Percentiles rank a stretch among this genome's conserved stretches.
phyloP scores from a whole-genome alignment of 92 coral and sea anemone genomes.

The Hydrozoanthus gracilis region DNA sequence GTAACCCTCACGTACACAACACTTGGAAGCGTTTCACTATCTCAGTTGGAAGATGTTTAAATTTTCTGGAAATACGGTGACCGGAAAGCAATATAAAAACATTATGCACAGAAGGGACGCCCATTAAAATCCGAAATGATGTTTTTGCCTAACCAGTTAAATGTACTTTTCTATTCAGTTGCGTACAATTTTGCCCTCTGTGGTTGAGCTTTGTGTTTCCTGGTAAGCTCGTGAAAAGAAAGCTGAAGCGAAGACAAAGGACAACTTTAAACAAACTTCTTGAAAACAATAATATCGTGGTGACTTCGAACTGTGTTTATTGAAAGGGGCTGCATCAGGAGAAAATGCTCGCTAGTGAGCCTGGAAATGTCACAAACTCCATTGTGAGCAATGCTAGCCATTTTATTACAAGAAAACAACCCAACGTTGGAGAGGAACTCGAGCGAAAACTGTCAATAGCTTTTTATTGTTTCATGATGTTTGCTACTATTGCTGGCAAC shows the following conservation, averaged over 20 bases:
- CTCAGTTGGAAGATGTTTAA: background rate
- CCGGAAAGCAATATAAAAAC: slow-evolving; percentile 8
- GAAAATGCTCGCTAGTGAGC: slow-evolving; percentile 9
- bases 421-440: background rate
- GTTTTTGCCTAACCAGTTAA: background rate
- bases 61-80: background rate
- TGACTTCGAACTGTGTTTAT: background rate
- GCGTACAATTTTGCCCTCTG: background rate
- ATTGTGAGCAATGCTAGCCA: background rate
- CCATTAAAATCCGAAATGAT: background rate
- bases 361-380: background rate
- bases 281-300: background rate
- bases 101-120: background rate
- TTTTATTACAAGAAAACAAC: background rate
- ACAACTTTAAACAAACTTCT: background rate
- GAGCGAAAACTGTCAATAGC: slow-evolving; percentile 54
- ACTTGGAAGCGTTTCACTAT: background rate
- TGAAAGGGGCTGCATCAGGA: background rate
- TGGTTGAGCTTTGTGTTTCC: background rate
- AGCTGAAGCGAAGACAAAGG: background rate
- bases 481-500: slow-evolving; percentile 87
- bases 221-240: background rate
- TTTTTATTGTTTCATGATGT: slow-evolving; percentile 64
- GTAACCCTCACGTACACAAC: background rate
- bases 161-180: slow-evolving; percentile 9